Base-by-base conservation (phyloP, 2,113 vertebrate genomes). In the Protomyctophum bolini region DNA sequence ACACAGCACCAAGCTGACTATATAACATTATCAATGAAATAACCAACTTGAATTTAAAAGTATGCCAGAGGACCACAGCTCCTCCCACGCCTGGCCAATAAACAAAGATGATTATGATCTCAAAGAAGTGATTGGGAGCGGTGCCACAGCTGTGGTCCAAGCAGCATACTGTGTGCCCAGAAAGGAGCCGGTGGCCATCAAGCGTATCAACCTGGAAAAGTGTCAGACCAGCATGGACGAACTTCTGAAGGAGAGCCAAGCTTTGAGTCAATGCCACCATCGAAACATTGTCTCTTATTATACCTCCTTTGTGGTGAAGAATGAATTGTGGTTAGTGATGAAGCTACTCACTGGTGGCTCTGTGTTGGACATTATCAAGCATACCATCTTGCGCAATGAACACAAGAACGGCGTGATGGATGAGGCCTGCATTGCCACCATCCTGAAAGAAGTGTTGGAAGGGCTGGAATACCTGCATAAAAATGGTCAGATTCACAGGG, bases 141-240 rank as follows among this genome's bases (percentile, higher is more conserved):
- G 91, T 79, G 29, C 85, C 8, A 98, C 96, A 5, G 97, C 97
- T 0, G 97, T 98, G 83, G 97, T 98, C 62, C 97, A 98, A 79
- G 96, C 96, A 46, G 97, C 97, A 0, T 95, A 94, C 76, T 98
- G 96, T 58, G 66, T 71, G 48, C 96, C 96, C 0, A 95, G 96
- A 84, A 98, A 97, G 86, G 96, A 98, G 88, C 96, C 94, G 83
- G 96, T 98, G 89, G 97, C 97, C 0, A 98, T 98, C 80, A 98
- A 98, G 87, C 92, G 97, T 64, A 98, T 98, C 86, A 98, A 98
- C 76, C 93, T 98, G 15, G 97, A 98, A 84, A 98, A 98, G 77
- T 98, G 97, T 91, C 97, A 98, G 75, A 98, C 96, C 0, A 98
- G 96, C 91, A 97, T 98, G 97, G 97, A 98, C 59, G 97, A 98